phyloP scores from a whole-genome alignment of 2,113 vertebrate species.

The Vombatus ursinus region DNA sequence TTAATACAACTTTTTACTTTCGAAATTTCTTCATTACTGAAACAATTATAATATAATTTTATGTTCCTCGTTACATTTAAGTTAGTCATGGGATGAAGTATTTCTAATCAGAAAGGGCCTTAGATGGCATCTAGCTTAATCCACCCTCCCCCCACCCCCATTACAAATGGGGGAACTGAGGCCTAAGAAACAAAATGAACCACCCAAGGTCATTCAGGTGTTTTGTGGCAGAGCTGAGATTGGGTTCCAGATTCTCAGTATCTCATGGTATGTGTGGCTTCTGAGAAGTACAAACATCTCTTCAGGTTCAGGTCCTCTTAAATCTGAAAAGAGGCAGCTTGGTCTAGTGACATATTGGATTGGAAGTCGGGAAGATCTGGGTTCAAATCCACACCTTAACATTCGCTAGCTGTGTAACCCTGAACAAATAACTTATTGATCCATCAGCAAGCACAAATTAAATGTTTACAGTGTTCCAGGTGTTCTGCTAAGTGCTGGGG shows the following conservation, averaged over 20 bases:
- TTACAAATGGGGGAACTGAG: background rate
- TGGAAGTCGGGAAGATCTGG: background rate
- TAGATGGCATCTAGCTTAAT: conserved; percentile 24
- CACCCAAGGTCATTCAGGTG: background rate
- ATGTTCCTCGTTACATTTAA: background rate
- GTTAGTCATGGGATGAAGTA: background rate
- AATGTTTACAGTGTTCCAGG: background rate
- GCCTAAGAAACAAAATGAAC: background rate
- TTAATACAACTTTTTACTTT: background rate
- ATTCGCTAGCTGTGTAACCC: background rate
- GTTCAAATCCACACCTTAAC: background rate
- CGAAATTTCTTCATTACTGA: background rate
- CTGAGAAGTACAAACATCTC: conserved; percentile 46
- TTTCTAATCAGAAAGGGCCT: background rate
- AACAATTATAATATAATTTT: background rate
- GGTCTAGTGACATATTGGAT: background rate
- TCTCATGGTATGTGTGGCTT: conserved; percentile 35
- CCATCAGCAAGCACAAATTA: background rate
- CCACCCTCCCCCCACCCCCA: background rate
- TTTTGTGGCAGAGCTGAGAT: background rate
- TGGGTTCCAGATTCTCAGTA: conserved; percentile 22
- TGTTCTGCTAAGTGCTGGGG: background rate
- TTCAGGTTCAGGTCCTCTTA: conserved; percentile 32
- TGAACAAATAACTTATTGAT: background rate
- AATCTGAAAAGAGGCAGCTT: conserved; percentile 10